A percentile compares a stretch with the other conserved stretches of the same genome.
Conservation (phyloP, 2,888 invertebrate species). For the Erpobdella octoculata region DNA sequence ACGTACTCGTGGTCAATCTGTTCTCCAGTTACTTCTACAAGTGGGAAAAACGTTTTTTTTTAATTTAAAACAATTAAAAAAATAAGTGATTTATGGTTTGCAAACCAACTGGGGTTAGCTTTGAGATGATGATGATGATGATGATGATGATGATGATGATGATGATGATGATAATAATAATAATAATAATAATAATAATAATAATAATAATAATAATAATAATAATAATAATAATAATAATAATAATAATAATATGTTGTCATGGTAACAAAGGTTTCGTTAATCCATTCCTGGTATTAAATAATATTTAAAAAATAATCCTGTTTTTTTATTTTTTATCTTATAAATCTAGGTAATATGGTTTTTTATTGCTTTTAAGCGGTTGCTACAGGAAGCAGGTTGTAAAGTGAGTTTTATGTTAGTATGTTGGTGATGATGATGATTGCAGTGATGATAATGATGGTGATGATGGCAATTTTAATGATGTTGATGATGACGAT, state of each 20-base stretch:
- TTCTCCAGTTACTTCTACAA: no score
- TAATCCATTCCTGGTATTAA: neutral
- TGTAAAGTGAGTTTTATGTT: no score
- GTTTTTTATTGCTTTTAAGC: no score
- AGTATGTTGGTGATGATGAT: neutral
- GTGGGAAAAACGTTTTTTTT: no score
- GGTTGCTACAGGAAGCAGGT: no score
- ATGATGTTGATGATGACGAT: neutral
- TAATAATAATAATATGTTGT: neutral
- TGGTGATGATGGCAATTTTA: neutral
- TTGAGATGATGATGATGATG: neutral
- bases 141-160: slow-evolving; percentile 10
- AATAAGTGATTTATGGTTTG: no score
- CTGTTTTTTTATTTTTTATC: no score
- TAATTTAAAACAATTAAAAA: no score
- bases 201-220: neutral
- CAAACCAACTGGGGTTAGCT: no score
- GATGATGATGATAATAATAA: neutral
- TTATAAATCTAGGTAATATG: no score
- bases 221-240: neutral
- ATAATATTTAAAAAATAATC: no score
- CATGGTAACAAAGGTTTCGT: neutral
- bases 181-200: neutral
- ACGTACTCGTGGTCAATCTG: no score
- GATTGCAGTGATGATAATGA: neutral